phyloP scores from a whole-genome alignment of 2,113 vertebrate genomes.

The Aepyceros melampus region DNA sequence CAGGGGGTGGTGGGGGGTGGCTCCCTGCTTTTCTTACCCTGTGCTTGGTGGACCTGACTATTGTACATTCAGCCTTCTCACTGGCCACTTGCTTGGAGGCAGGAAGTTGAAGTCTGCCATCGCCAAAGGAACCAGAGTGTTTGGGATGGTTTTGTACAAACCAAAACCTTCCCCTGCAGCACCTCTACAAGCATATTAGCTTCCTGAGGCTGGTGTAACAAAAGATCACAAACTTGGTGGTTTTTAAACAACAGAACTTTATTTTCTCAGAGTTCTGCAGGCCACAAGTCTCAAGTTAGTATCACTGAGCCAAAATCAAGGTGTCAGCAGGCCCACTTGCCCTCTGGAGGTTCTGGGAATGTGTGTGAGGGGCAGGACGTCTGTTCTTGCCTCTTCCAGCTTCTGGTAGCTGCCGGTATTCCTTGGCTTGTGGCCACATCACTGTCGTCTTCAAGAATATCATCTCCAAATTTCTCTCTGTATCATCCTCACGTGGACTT shows the following conservation, averaged over 20 bases:
- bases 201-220: neutral
- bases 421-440: neutral
- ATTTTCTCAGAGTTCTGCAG: neutral
- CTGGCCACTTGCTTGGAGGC: neutral
- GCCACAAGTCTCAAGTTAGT: neutral
- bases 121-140: neutral
- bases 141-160: neutral
- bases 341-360: neutral
- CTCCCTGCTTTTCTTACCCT: neutral
- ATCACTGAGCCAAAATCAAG: neutral
- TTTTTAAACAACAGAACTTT: neutral
- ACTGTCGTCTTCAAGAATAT: neutral
- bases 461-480: neutral
- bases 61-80: neutral
- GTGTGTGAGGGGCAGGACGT: too few relatives aligned
- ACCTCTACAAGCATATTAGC: neutral
- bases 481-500: neutral
- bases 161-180: neutral
- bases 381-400: neutral
- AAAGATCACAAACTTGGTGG: neutral
- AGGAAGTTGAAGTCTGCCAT: neutral
- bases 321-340: neutral
- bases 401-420: neutral
- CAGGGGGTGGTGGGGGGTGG: neutral
- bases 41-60: neutral